Percentiles rank a stretch among this genome's conserved stretches.
These are phyloP conservation scores for Agyllia agylla DNA, from an alignment of 2,888 invertebrate species.

Conservation along the genomic window DNA sequence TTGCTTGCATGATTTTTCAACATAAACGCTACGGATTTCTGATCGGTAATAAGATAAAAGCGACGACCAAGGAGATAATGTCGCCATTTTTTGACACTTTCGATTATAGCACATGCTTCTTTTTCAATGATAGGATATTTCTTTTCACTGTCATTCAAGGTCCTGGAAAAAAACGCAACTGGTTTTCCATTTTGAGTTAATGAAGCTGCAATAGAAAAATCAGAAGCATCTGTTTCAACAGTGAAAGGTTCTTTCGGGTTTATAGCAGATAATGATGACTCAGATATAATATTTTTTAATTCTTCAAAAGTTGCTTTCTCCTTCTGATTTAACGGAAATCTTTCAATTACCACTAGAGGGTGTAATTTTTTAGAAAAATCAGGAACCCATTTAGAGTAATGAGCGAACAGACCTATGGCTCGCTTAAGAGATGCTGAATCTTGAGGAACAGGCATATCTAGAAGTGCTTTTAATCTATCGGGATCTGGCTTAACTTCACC, in stretches of 20 bases:
- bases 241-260: background rate
- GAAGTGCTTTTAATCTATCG: background rate
- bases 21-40: slow-evolving; percentile 16
- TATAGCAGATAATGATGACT: background rate
- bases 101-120: slow-evolving; percentile 15
- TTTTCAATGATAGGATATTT: background rate
- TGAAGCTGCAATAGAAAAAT: slow-evolving; percentile 4
- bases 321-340: background rate
- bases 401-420: background rate
- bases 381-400: slow-evolving; percentile 2
- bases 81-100: slow-evolving; percentile 11
- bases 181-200: background rate
- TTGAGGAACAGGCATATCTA: background rate
- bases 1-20: background rate
- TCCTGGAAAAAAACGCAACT: slow-evolving; percentile 10
- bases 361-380: slow-evolving; percentile 6
- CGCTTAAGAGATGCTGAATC: background rate
- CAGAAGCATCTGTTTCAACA: slow-evolving; percentile 22
- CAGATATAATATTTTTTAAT: background rate
- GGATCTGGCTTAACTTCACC: background rate
- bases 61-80: background rate
- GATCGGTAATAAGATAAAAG: slow-evolving; percentile 8
- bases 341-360: background rate
- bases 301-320: background rate
- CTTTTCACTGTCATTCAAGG: background rate